Evolutionary conservation across 2,113 vertebrate species (phyloP), one percentile per base, ranked within the genome.

Genomic region (Thryonomys swinderianus): DNA sequence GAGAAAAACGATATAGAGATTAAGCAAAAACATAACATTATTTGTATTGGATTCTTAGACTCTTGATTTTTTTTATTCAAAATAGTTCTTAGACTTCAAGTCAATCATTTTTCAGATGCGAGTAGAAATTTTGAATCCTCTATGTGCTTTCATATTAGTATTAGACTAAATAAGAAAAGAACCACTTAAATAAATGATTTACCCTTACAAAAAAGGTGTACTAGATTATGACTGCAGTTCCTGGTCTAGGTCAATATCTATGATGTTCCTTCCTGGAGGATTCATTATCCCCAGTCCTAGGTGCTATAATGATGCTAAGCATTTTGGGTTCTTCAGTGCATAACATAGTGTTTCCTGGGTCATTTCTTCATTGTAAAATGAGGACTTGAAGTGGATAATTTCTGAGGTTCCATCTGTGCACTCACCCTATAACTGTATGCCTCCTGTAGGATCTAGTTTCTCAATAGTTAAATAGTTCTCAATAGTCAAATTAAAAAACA

Each of bases 151-250:
- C 78, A n/a, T 89, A 85, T 74, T 67, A 13, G 9, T 80, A 81
- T 85, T 91, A 76, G 27, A 69, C 91, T 95, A 51, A 91, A 59
- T 71, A 81, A 88, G 64, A 4, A 5, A 67, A 91, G 32, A 92
- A 89, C 10, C 34, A 23, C 40, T 79, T 82, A 85, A 92, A 67
- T 73, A 9, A 89, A 14, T 85, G 40, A 57, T 87, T 93, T 73
- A 83, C 14, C 1, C 34, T 30, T 84, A 69, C 12, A 73, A 84
- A 73, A 27, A 37, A 80, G n/a, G 9, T 37, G 62, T 91, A 64
- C 13, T 21, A 91, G 51, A 81, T 87, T 78, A 55, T 12, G 88
- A 87, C 57, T 32, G 17, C 21, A 78, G 37, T 16, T 37, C 21
- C 32, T 66, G 71, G 61, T 73, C 88, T 79, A 37, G 2, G 5